These are phyloP conservation scores for Theretra japonica DNA, from an alignment of 2,888 invertebrate genomes.

Conservation along the genomic window DNA sequence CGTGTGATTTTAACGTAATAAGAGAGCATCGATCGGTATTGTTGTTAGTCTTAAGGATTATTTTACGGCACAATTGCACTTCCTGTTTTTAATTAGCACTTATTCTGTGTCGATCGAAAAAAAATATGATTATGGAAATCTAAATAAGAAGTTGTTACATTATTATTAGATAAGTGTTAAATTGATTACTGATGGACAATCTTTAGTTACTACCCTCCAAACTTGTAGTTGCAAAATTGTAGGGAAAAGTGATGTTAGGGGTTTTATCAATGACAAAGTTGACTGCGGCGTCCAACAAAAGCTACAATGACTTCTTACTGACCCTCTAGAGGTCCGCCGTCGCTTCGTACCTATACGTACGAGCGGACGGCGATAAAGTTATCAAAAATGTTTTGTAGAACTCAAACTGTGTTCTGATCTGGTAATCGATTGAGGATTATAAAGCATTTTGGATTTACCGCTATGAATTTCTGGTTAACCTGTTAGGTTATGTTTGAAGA, in stretches of 20 bases:
- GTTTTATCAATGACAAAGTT: slow-evolving; percentile 85
- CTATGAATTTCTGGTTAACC: slow-evolving; percentile 45
- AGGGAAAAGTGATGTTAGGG: slow-evolving; percentile 82
- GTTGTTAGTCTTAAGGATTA: slow-evolving; percentile 83
- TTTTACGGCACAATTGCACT: slow-evolving; percentile 85
- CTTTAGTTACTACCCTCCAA: slow-evolving; percentile 83
- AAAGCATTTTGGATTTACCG: slow-evolving; percentile 64
- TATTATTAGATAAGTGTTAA: slow-evolving; percentile 85
- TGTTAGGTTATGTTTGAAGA: slow-evolving; percentile 49
- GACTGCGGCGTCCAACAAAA: slow-evolving; percentile 75
- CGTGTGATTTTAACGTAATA: slow-evolving; percentile 84
- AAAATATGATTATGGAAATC: slow-evolving; percentile 80
- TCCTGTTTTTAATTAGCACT: slow-evolving; percentile 85
- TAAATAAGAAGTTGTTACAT: slow-evolving; percentile 84
- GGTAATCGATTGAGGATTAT: slow-evolving; percentile 66
- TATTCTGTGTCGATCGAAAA: slow-evolving; percentile 83
- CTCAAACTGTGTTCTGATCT: slow-evolving; percentile 56
- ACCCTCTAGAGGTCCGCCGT: slow-evolving; percentile 58
- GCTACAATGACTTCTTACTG: slow-evolving; percentile 60
- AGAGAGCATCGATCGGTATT: slow-evolving; percentile 84
- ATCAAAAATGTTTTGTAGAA: slow-evolving; percentile 72
- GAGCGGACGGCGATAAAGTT: slow-evolving; percentile 64
- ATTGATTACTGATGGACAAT: slow-evolving; percentile 84
- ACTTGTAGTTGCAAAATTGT: slow-evolving; percentile 79
- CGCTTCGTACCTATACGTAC: slow-evolving; percentile 35